Base-by-base conservation (phyloP, 2,888 invertebrate species). In the Gari tellinella region DNA sequence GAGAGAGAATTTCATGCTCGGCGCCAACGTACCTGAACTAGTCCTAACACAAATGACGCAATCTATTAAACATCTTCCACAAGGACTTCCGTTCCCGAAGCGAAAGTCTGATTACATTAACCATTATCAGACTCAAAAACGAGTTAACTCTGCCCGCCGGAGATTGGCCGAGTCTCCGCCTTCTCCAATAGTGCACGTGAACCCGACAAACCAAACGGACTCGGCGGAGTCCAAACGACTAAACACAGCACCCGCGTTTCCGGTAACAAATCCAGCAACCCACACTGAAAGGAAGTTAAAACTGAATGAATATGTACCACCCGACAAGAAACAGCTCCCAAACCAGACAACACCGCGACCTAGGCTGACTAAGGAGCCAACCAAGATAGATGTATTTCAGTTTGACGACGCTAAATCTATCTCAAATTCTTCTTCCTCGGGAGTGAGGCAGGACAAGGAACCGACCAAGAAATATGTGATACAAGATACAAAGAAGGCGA, bases 61-160 rank as follows among this genome's bases (percentile, higher is more conserved):
- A 45, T 41, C 49, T 17, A 25, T 51, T 49, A 58, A 10, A 10
- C 31, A 31, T 7, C 31, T 31, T 31, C 31, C 31, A 31, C 31
- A 31, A 31, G 31, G 31, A 10, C 63, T 65, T 12, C 69, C 76
- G 2, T 83, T 85, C 61, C 85, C 85, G 0, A 72, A 76, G 12
- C 64, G 85, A 46, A 82, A 78, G 31, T 86, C 86, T 0, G 77
- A 84, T 26, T 86, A 86, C 55, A 77, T 86, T 14, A 72, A 80
- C 45, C 82, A 84, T 46, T 79, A 81, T 51, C 84, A 85, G 70
- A 83, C 72, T 37, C 85, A 83, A 56, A 63, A 70, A 48, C 63
- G 83, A 48, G 83, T 86, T 0, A 85, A 85, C 66, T 85, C 85
- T 17, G 82, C 84, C 8, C 61, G 82, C 41, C 66, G 79, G 26